A percentile compares a stretch with the other conserved stretches of the same genome.
These are phyloP conservation scores for Rostratula benghalensis DNA, from an alignment of 2,113 vertebrate species.

Conservation along the genomic window DNA sequence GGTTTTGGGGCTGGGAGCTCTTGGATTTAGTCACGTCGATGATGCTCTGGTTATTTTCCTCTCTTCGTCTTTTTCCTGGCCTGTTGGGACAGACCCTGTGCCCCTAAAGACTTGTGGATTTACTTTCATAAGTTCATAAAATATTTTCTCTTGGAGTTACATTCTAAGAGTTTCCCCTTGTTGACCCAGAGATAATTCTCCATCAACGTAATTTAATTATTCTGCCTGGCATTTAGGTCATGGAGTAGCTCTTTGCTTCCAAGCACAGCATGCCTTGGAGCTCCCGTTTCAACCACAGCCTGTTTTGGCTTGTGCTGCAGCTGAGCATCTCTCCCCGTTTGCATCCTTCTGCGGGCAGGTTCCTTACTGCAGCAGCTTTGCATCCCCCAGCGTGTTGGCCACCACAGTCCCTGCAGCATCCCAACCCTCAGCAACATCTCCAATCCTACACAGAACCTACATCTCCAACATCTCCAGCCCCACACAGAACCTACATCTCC, in stretches of 20 bases:
- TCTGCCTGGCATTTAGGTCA: not conserved
- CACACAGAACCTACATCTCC: no score
- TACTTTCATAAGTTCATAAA: not conserved
- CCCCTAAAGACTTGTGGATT: not conserved
- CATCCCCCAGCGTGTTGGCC: not conserved
- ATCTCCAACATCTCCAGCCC: no score
- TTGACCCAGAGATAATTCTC: not conserved
- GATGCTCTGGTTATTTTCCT: not conserved
- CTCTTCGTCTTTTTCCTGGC: not conserved
- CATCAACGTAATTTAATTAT: rapidly evolving
- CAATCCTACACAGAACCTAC: no score
- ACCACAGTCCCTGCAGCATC: not conserved
- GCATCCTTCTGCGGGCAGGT: not conserved
- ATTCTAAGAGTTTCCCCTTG: not conserved
- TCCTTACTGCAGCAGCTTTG: not conserved
- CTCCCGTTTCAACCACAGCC: not conserved
- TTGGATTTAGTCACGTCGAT: not conserved
- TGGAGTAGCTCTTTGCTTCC: not conserved
- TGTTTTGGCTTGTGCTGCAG: not conserved
- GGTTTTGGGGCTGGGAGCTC: not conserved
- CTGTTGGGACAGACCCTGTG: not conserved
- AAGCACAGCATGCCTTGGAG: not conserved
- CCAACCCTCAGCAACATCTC: not conserved
- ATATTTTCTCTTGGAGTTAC: not conserved
- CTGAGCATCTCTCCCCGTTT: rapidly evolving